Percentiles rank a stretch among this genome's conserved stretches.
Conservation (phyloP, 2,113 vertebrate genomes). For the Canis aureus region DNA sequence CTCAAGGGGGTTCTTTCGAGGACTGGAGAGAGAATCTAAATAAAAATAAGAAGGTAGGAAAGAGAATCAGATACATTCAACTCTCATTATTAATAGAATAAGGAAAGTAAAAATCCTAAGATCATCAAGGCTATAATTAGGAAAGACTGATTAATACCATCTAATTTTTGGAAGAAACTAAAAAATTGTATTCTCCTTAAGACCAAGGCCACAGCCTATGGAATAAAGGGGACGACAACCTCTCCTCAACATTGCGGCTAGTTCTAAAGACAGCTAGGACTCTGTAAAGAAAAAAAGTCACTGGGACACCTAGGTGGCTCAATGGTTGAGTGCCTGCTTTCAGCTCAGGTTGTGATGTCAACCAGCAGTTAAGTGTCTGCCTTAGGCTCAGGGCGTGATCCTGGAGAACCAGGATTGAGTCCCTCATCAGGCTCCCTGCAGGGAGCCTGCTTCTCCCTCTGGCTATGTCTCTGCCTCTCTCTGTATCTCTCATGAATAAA, state of each 20-base stretch:
- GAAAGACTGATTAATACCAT: slow-evolving; percentile 7
- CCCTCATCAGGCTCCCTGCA: too few relatives aligned
- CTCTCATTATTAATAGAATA: background rate
- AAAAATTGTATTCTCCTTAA: background rate
- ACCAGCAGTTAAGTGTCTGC: too few relatives aligned
- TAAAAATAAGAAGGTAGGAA: slow-evolving; percentile 68
- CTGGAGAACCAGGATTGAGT: too few relatives aligned
- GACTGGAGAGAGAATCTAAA: slow-evolving; percentile 80
- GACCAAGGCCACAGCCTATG: background rate
- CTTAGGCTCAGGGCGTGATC: too few relatives aligned
- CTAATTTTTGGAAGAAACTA: background rate
- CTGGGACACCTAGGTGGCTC: too few relatives aligned
- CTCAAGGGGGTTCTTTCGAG: slow-evolving; percentile 82
- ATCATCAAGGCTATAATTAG: background rate
- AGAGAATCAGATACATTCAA: slow-evolving; percentile 8
- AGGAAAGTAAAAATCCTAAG: slow-evolving; percentile 5
- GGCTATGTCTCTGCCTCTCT: too few relatives aligned
- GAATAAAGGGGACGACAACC: background rate
- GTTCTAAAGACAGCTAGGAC: background rate
- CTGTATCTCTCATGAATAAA: too few relatives aligned
- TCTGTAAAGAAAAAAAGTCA: background rate
- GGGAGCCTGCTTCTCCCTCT: too few relatives aligned
- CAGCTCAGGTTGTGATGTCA: too few relatives aligned
- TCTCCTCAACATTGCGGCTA: background rate
- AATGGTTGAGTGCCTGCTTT: too few relatives aligned